Conservation (phyloP, 2,888 invertebrate species). For the Pristionchus entomophagus region DNA sequence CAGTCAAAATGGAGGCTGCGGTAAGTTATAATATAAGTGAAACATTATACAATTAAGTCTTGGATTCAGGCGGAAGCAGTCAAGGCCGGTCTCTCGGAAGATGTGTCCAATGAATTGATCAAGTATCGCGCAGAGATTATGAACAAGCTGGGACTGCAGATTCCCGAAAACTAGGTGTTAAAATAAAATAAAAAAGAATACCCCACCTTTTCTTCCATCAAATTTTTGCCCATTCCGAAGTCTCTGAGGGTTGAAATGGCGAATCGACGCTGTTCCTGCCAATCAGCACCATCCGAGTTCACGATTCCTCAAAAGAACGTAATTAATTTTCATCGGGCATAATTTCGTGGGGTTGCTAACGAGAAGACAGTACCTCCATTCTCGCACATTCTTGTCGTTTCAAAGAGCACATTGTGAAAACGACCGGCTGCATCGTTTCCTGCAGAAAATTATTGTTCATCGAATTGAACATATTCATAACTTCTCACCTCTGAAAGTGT, state of each 20-base stretch:
- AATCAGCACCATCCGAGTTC: not conserved
- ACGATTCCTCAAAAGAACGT: not conserved
- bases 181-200: no score
- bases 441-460: not conserved
- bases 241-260: not conserved
- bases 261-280: not conserved
- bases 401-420: not conserved
- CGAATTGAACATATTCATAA: not conserved
- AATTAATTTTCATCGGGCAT: not conserved
- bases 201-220: not conserved
- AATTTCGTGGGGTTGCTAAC: not conserved
- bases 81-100: not conserved
- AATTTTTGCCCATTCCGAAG: no score
- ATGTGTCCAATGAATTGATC: not conserved
- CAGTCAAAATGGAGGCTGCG: not conserved
- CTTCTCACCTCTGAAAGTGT: not conserved
- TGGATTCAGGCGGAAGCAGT: not conserved
- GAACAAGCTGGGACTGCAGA: not conserved
- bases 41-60: no score
- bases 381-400: not conserved
- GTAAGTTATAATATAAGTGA: not conserved
- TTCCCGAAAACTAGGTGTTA: not conserved
- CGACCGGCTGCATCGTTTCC: not conserved
- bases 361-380: constrained; percentile 9
- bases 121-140: not conserved